Conservation (phyloP, 1,140 invertebrate species). For the Drosophila baimaii region DNA sequence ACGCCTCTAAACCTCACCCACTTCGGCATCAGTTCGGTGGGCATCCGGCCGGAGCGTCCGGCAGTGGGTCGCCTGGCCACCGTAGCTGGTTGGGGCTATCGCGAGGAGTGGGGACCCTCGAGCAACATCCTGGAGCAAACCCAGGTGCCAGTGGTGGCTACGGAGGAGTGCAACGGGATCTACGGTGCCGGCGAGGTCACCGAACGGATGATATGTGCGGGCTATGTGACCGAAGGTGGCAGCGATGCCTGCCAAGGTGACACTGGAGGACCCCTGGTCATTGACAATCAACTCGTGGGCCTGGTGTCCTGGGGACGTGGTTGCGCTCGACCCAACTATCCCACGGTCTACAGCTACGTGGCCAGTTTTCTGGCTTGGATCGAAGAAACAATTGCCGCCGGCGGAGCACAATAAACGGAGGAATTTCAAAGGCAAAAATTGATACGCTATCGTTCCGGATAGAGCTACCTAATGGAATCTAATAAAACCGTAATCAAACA, state of each 20-base stretch:
- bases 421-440: slow-evolving; percentile 33
- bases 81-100: slow-evolving; percentile 86
- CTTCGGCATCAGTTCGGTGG: slow-evolving; percentile 46
- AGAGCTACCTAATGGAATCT: slow-evolving; percentile 32
- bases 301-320: slow-evolving; percentile 88
- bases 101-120: slow-evolving; percentile 83
- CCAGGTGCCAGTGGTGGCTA: slow-evolving; percentile 83
- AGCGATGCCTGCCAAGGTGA: slow-evolving; percentile 88
- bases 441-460: slow-evolving; percentile 31
- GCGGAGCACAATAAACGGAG: slow-evolving; percentile 39
- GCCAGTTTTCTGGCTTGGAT: slow-evolving; percentile 84
- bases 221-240: slow-evolving; percentile 86
- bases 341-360: slow-evolving; percentile 88
- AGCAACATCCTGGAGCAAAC: slow-evolving; percentile 85
- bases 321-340: slow-evolving; percentile 86
- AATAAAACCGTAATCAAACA: slow-evolving; percentile 56
- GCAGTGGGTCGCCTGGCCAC: slow-evolving; percentile 79
- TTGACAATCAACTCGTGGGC: slow-evolving; percentile 85
- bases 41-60: slow-evolving; percentile 50
- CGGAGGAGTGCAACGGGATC: slow-evolving; percentile 52
- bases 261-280: slow-evolving; percentile 88
- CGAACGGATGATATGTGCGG: slow-evolving; percentile 84
- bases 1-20: slow-evolving; percentile 56
- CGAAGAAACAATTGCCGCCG: slow-evolving; percentile 60
- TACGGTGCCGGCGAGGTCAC: slow-evolving; percentile 85